Evolutionary conservation across 2,888 invertebrate species (phyloP).

Genomic region (Andrena hattorfiana): DNA sequence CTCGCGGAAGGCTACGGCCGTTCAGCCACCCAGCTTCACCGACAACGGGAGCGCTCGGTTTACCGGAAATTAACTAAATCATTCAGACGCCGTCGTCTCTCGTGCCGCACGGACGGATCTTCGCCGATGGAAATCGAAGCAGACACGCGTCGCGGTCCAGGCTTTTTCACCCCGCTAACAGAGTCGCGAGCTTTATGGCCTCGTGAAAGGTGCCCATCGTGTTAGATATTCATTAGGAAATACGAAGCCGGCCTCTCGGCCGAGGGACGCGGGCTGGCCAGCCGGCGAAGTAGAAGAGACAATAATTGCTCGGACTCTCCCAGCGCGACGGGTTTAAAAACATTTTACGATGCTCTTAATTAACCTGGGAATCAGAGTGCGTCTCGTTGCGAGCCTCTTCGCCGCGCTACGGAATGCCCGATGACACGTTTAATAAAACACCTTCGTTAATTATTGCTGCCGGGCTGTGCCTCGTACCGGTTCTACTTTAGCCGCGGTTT

Average conservation of each 20-base stretch:
- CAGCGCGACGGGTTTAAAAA: conserved; percentile 58
- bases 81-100: conserved; percentile 68
- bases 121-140: conserved; percentile 58
- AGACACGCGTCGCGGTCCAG: conserved; percentile 27
- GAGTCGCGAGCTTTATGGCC: conserved; percentile 62
- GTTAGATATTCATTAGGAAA: conserved; percentile 74
- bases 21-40: conserved; percentile 57
- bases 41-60: conserved; percentile 74
- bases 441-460: conserved; percentile 57
- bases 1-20: conserved; percentile 37
- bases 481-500: conserved; percentile 33
- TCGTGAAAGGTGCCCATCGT: conserved; percentile 65
- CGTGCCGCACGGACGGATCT: conserved; percentile 7
- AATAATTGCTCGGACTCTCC: conserved; percentile 61
- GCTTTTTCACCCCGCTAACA: conserved; percentile 59
- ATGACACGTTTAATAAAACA: conserved; percentile 57
- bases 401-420: conserved; percentile 5
- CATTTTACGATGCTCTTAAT: conserved; percentile 72
- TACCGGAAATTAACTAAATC: conserved; percentile 82
- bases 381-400: conserved; percentile 2
- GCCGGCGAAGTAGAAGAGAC: conserved; percentile 49
- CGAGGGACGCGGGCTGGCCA: conserved; percentile 12
- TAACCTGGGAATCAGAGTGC: conserved; percentile 62
- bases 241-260: conserved; percentile 37
- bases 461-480: conserved; percentile 18